phyloP scores from a whole-genome alignment of 2,797 vertebrate species.

The Lycodopsis pacificus region DNA sequence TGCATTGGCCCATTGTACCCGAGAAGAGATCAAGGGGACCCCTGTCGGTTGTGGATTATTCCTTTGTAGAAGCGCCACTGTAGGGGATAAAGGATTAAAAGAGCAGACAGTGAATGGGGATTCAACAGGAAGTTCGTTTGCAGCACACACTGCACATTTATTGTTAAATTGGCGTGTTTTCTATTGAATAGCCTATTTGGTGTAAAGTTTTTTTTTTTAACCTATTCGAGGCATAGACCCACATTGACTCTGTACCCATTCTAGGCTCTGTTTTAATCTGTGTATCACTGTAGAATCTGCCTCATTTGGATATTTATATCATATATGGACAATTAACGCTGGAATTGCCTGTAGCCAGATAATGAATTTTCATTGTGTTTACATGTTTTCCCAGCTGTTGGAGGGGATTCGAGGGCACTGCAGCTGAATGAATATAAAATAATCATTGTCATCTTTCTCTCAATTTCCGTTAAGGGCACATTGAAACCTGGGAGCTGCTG shows the following conservation, averaged over 20 bases:
- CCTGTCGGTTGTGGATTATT: slow-evolving; percentile 82
- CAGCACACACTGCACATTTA: slow-evolving; percentile 56
- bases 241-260: slow-evolving; percentile 11
- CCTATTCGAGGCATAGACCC: background rate
- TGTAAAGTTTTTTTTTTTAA: slow-evolving; percentile 19
- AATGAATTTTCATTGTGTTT: slow-evolving; percentile 64
- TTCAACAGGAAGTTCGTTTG: slow-evolving; percentile 75
- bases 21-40: slow-evolving; percentile 80
- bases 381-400: slow-evolving; percentile 58
- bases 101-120: slow-evolving; percentile 76
- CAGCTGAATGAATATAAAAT: slow-evolving; percentile 50
- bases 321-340: slow-evolving; percentile 46
- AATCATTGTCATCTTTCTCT: slow-evolving; percentile 45
- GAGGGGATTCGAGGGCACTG: slow-evolving; percentile 39
- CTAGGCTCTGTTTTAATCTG: slow-evolving; percentile 24
- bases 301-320: slow-evolving; percentile 47
- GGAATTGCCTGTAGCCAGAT: slow-evolving; percentile 47
- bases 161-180: slow-evolving; percentile 64
- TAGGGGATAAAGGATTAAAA: slow-evolving; percentile 82
- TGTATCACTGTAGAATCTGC: slow-evolving; percentile 20
- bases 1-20: slow-evolving; percentile 79
- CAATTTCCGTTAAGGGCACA: slow-evolving; percentile 39
- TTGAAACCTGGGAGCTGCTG: slow-evolving; percentile 25
- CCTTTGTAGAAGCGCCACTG: slow-evolving; percentile 77
- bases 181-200: slow-evolving; percentile 42